Evolutionary conservation across 2,888 invertebrate species (phyloP), one percentile per base, ranked within the genome.

Genomic region (Cosmia trapezina): DNA sequence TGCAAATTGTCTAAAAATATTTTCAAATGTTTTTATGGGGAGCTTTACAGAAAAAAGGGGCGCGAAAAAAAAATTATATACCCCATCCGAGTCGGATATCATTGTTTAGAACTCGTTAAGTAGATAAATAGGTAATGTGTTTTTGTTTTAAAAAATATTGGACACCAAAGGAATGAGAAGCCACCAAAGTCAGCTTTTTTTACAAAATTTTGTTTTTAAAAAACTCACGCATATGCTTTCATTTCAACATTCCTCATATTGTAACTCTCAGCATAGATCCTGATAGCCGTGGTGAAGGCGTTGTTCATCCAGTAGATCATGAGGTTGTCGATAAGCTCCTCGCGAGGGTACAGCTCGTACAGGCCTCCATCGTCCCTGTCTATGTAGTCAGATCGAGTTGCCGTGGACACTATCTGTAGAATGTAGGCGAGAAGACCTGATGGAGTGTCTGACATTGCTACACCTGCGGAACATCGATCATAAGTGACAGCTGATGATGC

Each of bases 211-310:
- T 28, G 28, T 28, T 28, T n/a, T n/a, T n/a, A n/a, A 54, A 28
- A 28, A 8, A 84, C 93, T 93, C 87, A 96, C 96, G 83, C 74
- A 11, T 94, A 93, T 14, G 94, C 73, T 9, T 88, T 78, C 33
- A 91, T 80, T 0, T 74, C 81, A 5, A 75, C 9, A 54, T 73
- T 75, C 60, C 80, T 78, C 1, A 28, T 59, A 47, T 76, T 85
- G 0, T 9, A 33, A 0, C 74, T 73, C 17, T 85, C 83, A 5
- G 85, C 81, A 45, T 85, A 85, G 14, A 83, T 66, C 9, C 83
- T 80, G 1, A 53, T 4, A 0, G 83, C 37, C 0, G 81, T 83
- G 4, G 75, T 76, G 9, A 80, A 71, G 11, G 68, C 56, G 19
- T 78, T 79, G 4, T 71, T 70, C 1, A 41, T 8, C 85, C 85